Percentiles rank a stretch among this genome's conserved stretches.
phyloP scores from a whole-genome alignment of 2,888 invertebrate species.

The Acanthosepion pharaonis region DNA sequence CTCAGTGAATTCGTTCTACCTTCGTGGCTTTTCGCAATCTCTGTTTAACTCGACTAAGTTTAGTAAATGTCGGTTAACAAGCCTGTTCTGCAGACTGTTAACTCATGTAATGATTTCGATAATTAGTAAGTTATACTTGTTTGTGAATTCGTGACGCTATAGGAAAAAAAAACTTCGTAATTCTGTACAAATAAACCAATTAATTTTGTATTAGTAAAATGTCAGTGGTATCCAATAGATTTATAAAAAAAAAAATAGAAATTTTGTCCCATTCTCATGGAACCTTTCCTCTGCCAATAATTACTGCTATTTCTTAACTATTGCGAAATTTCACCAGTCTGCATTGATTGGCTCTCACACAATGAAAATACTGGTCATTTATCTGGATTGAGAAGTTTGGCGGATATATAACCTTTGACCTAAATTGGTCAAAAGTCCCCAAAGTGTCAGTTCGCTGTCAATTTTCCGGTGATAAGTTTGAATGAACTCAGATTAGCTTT shows the following conservation, averaged over 20 bases:
- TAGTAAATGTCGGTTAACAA: too few relatives aligned
- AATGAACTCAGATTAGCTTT: background rate
- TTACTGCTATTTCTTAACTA: background rate
- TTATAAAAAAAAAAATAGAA: too few relatives aligned
- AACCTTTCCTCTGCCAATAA: background rate
- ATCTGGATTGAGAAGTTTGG: background rate
- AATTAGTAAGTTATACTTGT: too few relatives aligned
- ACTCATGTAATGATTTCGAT: too few relatives aligned
- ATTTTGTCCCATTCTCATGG: background rate
- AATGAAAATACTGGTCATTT: background rate
- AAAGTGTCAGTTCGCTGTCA: background rate
- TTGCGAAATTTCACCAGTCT: background rate
- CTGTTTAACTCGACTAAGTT: too few relatives aligned
- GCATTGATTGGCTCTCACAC: background rate
- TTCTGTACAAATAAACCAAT: too few relatives aligned
- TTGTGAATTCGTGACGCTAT: too few relatives aligned
- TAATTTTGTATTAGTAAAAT: background rate
- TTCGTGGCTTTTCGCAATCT: too few relatives aligned
- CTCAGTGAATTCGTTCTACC: too few relatives aligned
- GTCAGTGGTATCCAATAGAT: too few relatives aligned
- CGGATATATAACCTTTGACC: background rate
- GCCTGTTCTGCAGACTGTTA: too few relatives aligned
- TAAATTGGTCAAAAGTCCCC: background rate
- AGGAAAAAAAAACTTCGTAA: too few relatives aligned
- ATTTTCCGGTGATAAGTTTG: background rate